Evolutionary conservation across 2,888 invertebrate species (phyloP).

Genomic region (Sphinx pinastri): DNA sequence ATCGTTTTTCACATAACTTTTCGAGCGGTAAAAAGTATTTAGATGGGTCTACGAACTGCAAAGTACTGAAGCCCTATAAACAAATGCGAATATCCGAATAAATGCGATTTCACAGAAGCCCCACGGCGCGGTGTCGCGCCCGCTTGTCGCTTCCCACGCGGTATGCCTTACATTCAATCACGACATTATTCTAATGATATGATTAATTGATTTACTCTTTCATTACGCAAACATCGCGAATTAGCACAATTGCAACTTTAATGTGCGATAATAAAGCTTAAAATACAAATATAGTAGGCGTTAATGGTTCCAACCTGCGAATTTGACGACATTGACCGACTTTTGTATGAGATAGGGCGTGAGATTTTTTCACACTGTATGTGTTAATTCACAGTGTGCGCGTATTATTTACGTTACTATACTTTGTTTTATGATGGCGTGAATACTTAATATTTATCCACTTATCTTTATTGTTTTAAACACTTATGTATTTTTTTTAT

Average conservation of each 20-base stretch:
- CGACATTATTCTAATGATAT: slow-evolving; percentile 49
- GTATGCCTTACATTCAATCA: slow-evolving; percentile 43
- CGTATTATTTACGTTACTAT: background rate
- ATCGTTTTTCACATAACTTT: too few species aligned
- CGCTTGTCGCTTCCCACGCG: slow-evolving; percentile 45
- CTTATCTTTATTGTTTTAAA: background rate
- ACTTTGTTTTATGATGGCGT: too few species aligned
- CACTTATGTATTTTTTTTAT: too few species aligned
- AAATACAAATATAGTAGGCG: background rate
- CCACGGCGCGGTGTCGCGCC: slow-evolving; percentile 21
- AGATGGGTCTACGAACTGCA: background rate
- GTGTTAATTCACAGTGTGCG: slow-evolving; percentile 23
- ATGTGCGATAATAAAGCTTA: background rate
- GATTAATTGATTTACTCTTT: slow-evolving; percentile 51
- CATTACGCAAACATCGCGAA: slow-evolving; percentile 11
- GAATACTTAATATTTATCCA: background rate
- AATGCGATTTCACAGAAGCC: slow-evolving; percentile 33
- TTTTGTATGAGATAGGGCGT: slow-evolving; percentile 17
- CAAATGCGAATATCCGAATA: slow-evolving; percentile 16
- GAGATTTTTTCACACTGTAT: slow-evolving; percentile 16
- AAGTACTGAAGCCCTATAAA: background rate
- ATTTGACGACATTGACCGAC: slow-evolving; percentile 28
- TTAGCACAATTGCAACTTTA: slow-evolving; percentile 7
- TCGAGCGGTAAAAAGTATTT: background rate
- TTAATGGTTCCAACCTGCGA: slow-evolving; percentile 9